These are phyloP conservation scores for Gila robusta DNA, from an alignment of 2,797 vertebrate genomes.

Conservation along the genomic window DNA sequence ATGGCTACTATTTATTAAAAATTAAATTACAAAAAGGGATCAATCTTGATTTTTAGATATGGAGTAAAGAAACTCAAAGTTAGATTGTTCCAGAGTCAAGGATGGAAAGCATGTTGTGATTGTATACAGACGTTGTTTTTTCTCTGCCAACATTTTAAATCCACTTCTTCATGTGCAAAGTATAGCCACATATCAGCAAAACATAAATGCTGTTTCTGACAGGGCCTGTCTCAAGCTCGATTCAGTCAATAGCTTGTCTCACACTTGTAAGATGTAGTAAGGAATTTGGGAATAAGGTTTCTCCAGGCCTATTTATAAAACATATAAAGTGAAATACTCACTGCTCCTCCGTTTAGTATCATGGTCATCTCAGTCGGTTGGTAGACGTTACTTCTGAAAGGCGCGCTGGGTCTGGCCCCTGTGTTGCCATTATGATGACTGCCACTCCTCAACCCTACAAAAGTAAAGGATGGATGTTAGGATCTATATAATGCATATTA, in stretches of 20 bases:
- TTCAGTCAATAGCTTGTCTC: not conserved
- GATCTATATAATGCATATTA: not conserved
- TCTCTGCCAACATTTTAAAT: no score
- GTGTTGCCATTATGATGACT: slow-evolving; percentile 90
- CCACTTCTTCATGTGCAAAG: not conserved
- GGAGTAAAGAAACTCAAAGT: no score
- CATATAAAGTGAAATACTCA: slow-evolving; percentile 81
- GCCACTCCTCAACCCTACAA: slow-evolving; percentile 82
- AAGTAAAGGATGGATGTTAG: not conserved
- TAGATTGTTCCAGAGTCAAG: no score
- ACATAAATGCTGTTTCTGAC: not conserved
- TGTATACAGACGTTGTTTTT: no score
- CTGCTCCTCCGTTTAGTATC: slow-evolving; percentile 96
- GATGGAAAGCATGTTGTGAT: no score
- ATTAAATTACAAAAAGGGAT: no score
- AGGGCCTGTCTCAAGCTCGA: not conserved
- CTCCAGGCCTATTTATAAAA: not conserved
- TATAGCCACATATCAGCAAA: not conserved
- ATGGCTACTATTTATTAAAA: no score
- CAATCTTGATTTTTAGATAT: no score
- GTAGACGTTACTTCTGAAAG: slow-evolving; percentile 97
- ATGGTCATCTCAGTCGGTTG: slow-evolving; percentile 99
- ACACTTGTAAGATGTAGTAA: not conserved
- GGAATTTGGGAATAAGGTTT: not conserved
- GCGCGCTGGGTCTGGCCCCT: slow-evolving; percentile 88